Base-by-base conservation (phyloP, 1,140 invertebrate species). In the Neoseiulus cucumeris region DNA sequence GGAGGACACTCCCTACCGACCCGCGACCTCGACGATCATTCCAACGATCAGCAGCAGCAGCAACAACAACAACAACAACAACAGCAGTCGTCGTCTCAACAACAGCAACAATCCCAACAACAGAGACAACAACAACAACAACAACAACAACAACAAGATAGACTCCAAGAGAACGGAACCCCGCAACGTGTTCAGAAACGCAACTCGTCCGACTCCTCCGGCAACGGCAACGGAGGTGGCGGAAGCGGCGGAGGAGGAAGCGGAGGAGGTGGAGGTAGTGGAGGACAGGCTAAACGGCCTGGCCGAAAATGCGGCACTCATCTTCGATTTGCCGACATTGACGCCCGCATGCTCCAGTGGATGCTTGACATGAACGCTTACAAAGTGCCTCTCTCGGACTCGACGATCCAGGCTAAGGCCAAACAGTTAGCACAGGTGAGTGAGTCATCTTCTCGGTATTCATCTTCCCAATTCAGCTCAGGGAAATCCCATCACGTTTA, bases 301-400 rank as follows among this genome's bases (percentile, higher is more conserved):
- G 51, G 51, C 17, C 51, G 51, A 25, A 59, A 59, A 33, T 59
- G 51, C 22, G 51, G 51, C 33, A 59, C 51, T 25, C 51, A 59
- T 25, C 51, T 59, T 33, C 51, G 51, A 33, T 59, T 59, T 59
- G 51, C 51, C 25, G 51, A 59, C 22, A 59, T 59, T 20, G 51
- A 59, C 33, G 51, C 51, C 51, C 25, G 25, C 51, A 59, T 59
- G 51, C 51, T 59, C 51, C 51, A 59, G 51, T 59, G 51, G 51
- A 59, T 59, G 51, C 51, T 59, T 59, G 51, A 59, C 51, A 59
- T 59, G 51, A 59, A 59, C 51, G 51, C 51, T 33, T 59, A 59
- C 33, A 59, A 59, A 59, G 22, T 25, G 51, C 51, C 51, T 59
- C 51, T 59, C 33, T 59, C 51, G 17, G 51, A 59, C 51, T 59